These are phyloP conservation scores for Andrena hattorfiana DNA, from an alignment of 2,888 invertebrate species.

Conservation along the genomic window DNA sequence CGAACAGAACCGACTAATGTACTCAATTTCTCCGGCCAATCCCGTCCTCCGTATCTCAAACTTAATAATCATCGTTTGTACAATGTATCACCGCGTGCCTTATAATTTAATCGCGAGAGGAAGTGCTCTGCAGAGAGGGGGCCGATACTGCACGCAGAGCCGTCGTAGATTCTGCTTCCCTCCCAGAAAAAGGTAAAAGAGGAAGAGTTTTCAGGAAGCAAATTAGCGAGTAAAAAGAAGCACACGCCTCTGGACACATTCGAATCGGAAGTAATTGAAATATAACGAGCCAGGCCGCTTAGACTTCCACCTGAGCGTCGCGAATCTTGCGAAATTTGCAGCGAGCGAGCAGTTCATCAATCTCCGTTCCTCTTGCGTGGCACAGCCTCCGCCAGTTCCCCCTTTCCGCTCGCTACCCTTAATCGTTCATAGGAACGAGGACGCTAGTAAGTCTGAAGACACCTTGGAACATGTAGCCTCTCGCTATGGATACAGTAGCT, in stretches of 20 bases:
- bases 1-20: not conserved
- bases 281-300: conserved; percentile 26
- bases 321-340: conserved; percentile 10
- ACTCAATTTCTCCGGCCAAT: conserved; percentile 37
- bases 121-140: not conserved
- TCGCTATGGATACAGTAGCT: not conserved
- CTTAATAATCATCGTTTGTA: conserved; percentile 35
- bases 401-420: not conserved
- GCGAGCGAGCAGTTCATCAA: conserved; percentile 36
- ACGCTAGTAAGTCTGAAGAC: conserved; percentile 4
- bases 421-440: not conserved
- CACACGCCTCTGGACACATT: not conserved
- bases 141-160: conserved; percentile 1
- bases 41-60: conserved; percentile 27
- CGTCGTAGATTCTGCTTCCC: not conserved
- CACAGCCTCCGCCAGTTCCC: conserved; percentile 6
- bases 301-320: not conserved
- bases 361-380: conserved; percentile 21
- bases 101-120: conserved; percentile 26
- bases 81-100: conserved; percentile 12
- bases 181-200: not conserved
- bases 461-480: not conserved
- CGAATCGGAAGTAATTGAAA: conserved; percentile 31
- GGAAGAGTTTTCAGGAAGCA: not conserved
- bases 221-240: conserved; percentile 4